Conservation (phyloP, 1,140 invertebrate genomes). For the Lepidostoma basale region DNA sequence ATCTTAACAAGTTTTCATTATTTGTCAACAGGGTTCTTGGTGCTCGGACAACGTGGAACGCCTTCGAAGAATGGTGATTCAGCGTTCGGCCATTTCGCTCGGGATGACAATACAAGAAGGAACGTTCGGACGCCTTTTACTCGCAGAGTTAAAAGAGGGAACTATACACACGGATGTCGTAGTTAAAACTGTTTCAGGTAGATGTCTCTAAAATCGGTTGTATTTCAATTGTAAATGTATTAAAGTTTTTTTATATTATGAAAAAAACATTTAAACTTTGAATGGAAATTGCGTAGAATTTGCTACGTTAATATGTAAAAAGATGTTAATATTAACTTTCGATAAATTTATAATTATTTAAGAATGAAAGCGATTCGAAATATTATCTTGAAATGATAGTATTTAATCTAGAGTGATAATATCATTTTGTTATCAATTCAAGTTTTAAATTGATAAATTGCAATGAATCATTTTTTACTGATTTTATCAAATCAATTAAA, state of each 20-base stretch:
- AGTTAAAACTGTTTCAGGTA: conserved; percentile 86
- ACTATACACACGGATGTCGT: conserved; percentile 78
- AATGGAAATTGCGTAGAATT: too few species aligned
- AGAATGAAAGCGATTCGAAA: too few species aligned
- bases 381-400: too few species aligned
- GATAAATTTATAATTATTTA: too few species aligned
- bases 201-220: conserved; percentile 27
- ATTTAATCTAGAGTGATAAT: too few species aligned
- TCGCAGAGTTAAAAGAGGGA: conserved; percentile 70
- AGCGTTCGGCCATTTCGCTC: conserved; percentile 68
- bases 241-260: not conserved
- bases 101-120: conserved; percentile 75
- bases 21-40: conserved; percentile 33
- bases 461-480: too few species aligned
- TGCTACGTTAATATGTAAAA: too few species aligned
- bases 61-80: conserved; percentile 69
- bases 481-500: too few species aligned
- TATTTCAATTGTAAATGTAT: not conserved
- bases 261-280: not conserved
- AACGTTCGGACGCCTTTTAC: conserved; percentile 82
- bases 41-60: conserved; percentile 68
- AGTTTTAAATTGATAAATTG: too few species aligned
- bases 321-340: too few species aligned
- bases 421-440: too few species aligned
- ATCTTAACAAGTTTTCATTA: not conserved